Evolutionary conservation across 2,797 vertebrate species (phyloP).

Genomic region (Gobio occitaniae): DNA sequence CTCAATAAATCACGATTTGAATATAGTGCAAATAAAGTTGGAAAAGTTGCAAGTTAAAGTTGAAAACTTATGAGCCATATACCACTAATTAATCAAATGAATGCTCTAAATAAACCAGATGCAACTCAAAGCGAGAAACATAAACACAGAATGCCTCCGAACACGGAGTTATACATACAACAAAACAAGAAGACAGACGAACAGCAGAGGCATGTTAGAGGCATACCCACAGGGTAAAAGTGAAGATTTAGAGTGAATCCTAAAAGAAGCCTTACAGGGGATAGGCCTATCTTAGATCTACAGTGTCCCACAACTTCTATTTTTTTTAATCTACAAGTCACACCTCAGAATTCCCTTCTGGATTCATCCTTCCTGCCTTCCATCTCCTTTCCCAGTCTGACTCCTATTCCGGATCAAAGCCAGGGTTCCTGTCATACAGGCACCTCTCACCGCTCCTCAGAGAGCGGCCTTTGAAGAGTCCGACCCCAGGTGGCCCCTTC

Average conservation of each 20-base stretch:
- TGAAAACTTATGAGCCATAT: conserved; percentile 13
- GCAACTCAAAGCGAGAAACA: background rate
- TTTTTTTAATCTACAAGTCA: conserved; percentile 36
- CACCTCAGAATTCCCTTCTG: conserved; percentile 48
- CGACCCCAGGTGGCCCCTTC: conserved; percentile 56
- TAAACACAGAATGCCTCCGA: conserved; percentile 3
- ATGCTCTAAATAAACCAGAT: conserved; percentile 20
- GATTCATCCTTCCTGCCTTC: conserved; percentile 43
- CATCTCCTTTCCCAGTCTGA: conserved; percentile 46
- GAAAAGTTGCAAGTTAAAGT: conserved; percentile 2
- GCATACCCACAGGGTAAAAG: conserved; percentile 40
- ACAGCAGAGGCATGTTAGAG: conserved; percentile 29
- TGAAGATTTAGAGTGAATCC: conserved; percentile 27
- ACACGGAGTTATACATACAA: conserved; percentile 17
- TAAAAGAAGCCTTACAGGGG: conserved; percentile 34
- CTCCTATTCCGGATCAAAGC: conserved; percentile 60
- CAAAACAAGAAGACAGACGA: conserved; percentile 10
- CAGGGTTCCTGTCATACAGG: conserved; percentile 53
- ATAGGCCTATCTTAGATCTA: conserved; percentile 29
- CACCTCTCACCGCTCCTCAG: conserved; percentile 57
- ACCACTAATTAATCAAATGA: conserved; percentile 6
- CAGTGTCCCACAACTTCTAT: conserved; percentile 26
- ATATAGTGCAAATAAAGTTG: background rate
- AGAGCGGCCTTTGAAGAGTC: conserved; percentile 62
- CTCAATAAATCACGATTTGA: conserved; percentile 33